Conservation (phyloP, 2,888 invertebrate genomes). For the Himalopsyche anomala region DNA sequence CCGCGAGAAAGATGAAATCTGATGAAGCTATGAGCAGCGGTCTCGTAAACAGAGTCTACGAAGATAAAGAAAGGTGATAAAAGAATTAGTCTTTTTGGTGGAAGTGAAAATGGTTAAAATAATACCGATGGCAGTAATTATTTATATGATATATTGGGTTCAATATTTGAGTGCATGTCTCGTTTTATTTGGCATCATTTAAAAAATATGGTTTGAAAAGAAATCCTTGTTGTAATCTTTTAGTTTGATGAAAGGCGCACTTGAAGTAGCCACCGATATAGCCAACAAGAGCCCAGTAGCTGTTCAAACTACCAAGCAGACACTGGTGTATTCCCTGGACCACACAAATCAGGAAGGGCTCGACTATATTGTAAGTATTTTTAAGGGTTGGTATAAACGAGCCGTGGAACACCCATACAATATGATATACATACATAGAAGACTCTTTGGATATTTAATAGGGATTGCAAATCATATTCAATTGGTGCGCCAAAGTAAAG, state of each 20-base stretch:
- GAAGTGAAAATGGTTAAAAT: background rate
- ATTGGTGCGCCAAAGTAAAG: too few relatives aligned
- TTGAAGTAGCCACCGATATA: constrained; percentile 87
- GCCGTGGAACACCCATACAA: background rate
- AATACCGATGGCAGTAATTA: too few relatives aligned
- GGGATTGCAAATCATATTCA: too few relatives aligned
- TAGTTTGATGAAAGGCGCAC: constrained; percentile 84
- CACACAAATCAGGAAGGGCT: constrained; percentile 91
- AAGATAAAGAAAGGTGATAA: constrained; percentile 81
- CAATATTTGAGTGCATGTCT: background rate
- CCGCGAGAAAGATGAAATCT: constrained; percentile 88
- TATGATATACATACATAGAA: too few relatives aligned
- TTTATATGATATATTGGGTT: background rate
- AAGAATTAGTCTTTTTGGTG: background rate
- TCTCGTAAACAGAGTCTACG: constrained; percentile 86
- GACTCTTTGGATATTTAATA: too few relatives aligned
- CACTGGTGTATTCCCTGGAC: constrained; percentile 90
- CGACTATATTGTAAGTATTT: constrained; percentile 88
- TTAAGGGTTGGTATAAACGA: background rate
- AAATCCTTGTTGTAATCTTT: constrained; percentile 63
- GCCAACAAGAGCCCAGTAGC: constrained; percentile 95
- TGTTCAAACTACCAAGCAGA: constrained; percentile 92
- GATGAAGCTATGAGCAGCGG: constrained; percentile 89
- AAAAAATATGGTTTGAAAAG: background rate
- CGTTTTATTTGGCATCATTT: background rate